These are phyloP conservation scores for Eueremaeus valkanovi DNA, from an alignment of 2,888 invertebrate genomes.

Conservation along the genomic window DNA sequence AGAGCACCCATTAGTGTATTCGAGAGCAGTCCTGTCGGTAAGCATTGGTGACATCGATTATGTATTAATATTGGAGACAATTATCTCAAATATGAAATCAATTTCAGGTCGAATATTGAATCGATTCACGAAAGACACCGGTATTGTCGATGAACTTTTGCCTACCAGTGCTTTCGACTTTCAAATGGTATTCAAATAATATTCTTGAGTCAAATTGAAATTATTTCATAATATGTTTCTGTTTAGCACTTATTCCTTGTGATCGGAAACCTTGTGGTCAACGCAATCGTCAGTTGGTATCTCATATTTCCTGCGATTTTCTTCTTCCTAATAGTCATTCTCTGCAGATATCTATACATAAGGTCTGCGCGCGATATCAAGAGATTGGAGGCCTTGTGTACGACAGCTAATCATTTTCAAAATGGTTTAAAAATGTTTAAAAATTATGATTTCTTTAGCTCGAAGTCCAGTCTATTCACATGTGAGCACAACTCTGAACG, in stretches of 20 bases:
- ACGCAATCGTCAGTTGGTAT: constrained; percentile 54
- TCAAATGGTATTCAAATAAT: constrained; percentile 44
- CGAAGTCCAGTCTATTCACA: constrained; percentile 35
- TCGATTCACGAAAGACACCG: constrained; percentile 46
- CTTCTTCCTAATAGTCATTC: constrained; percentile 53
- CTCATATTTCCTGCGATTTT: constrained; percentile 53
- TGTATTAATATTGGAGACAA: too few species aligned
- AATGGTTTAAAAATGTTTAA: too few species aligned
- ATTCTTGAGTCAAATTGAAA: neutral
- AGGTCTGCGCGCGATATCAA: constrained; percentile 56
- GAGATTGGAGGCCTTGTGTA: constrained; percentile 55
- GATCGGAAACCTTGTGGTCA: constrained; percentile 59
- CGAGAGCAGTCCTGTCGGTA: constrained; percentile 56
- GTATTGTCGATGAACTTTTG: constrained; percentile 46
- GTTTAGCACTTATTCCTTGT: constrained; percentile 51
- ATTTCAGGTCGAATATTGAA: constrained; percentile 43
- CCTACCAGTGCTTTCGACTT: constrained; percentile 45
- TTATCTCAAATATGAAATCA: too few species aligned
- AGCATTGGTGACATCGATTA: too few species aligned
- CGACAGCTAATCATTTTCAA: too few species aligned
- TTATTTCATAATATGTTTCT: neutral
- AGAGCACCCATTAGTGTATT: constrained; percentile 54
- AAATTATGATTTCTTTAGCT: too few species aligned
- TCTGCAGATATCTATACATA: constrained; percentile 55
- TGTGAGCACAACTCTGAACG: constrained; percentile 34